These are phyloP conservation scores for Erpetoichthys calabaricus DNA, from an alignment of 2,797 vertebrate genomes.

Conservation along the genomic window DNA sequence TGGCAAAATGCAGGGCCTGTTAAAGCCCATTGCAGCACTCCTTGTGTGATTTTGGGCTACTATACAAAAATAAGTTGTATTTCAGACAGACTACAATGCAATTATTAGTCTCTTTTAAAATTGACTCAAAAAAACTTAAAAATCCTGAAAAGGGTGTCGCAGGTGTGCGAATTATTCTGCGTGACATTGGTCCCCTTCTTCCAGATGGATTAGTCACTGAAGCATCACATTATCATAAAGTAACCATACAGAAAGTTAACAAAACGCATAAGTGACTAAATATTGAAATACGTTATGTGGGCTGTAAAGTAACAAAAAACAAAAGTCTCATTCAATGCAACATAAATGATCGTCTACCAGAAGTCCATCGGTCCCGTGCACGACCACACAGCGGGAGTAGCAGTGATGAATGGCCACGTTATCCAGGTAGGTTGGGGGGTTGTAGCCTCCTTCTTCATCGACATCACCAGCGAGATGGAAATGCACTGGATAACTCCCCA, in stretches of 20 bases:
- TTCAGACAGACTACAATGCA: slow-evolving; percentile 11
- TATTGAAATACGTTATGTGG: too few relatives aligned
- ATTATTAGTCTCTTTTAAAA: neutral
- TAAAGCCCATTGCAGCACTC: too few relatives aligned
- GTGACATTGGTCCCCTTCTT: too few relatives aligned
- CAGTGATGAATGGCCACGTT: slow-evolving; percentile 19
- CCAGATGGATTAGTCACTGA: too few relatives aligned
- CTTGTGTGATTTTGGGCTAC: too few relatives aligned
- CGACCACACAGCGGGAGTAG: slow-evolving; percentile 16
- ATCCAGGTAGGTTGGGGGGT: slow-evolving; percentile 5
- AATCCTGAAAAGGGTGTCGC: too few relatives aligned
- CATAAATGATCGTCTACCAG: slow-evolving; percentile 28
- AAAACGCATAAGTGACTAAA: neutral
- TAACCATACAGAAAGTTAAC: neutral
- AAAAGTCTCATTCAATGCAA: too few relatives aligned
- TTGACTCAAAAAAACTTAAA: too few relatives aligned
- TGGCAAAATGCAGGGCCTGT: too few relatives aligned
- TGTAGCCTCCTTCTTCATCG: slow-evolving; percentile 24
- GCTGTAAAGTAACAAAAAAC: too few relatives aligned
- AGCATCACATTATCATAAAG: neutral
- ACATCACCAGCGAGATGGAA: slow-evolving; percentile 25
- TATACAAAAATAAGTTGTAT: too few relatives aligned
- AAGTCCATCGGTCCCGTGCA: slow-evolving; percentile 20
- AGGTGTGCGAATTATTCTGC: too few relatives aligned
- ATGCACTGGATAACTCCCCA: slow-evolving; percentile 25